Base-by-base conservation (phyloP, 2,888 invertebrate genomes). In the Sphinx pinastri region DNA sequence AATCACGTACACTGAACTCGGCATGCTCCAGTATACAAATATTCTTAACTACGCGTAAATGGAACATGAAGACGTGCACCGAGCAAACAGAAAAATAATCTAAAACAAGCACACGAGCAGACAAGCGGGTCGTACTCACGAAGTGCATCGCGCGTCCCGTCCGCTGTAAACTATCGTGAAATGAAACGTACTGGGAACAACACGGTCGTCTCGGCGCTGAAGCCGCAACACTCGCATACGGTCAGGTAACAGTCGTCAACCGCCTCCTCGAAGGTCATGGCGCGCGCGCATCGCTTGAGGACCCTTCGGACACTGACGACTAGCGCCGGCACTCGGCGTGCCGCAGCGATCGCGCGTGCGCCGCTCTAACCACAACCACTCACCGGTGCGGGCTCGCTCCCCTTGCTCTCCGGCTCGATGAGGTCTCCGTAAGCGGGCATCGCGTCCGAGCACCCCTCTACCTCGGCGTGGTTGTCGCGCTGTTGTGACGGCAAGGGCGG, bases 401-500 rank as follows among this genome's bases (percentile, higher is more conserved):
- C 81, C 82, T 84, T 81, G 84, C 78, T 77, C 76, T 88, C 85
- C 79, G 92, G 88, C 85, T 90, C 93, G 88, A 94, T 88, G 81
- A 94, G 93, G 87, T 94, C 94, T 83, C 94, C 94, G 89, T 94
- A 94, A 55, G 94, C 91, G 77, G 94, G 93, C 94, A 94, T 94
- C 75, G 89, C 84, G 86, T 91, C 91, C 78, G 89, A 77, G 86
- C 84, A 88, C 81, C 90, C 92, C 90, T 91, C 92, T 88, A 93
- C 92, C 81, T 92, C 92, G 74, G 91, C 88, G 84, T 91, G 91
- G 85, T 79, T 81, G 87, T 87, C 90, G 84, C 84, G 88, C 81
- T 90, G 88, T 74, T 88, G 91, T 84, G 90, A 75, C 82, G 88
- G 84, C 80, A 88, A 85, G 80, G 88, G 85, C 83, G 90, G 85